Evolutionary conservation across 1,140 invertebrate genomes (phyloP).

Genomic region (Plutomurus gul): DNA sequence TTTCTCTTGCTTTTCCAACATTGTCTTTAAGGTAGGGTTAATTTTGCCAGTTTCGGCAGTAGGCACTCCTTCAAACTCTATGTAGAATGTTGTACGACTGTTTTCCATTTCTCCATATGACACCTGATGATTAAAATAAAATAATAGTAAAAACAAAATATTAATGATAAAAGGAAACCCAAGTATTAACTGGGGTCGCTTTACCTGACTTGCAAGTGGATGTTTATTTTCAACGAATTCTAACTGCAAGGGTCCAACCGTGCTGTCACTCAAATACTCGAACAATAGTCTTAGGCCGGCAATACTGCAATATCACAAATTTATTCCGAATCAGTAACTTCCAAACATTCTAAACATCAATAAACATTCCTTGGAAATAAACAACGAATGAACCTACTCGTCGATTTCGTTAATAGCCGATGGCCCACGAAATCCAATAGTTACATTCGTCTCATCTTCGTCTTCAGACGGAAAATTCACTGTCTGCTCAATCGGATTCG

Average conservation of each 20-base stretch:
- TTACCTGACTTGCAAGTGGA: constrained; percentile 78
- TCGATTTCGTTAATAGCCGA: constrained; percentile 64
- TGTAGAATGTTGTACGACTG: constrained; percentile 68
- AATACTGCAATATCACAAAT: background rate
- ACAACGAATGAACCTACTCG: constrained; percentile 56
- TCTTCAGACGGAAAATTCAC: constrained; percentile 80
- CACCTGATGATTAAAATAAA: constrained; percentile 61
- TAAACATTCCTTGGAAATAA: too few relatives aligned
- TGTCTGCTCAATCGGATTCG: constrained; percentile 59
- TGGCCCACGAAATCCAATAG: constrained; percentile 82
- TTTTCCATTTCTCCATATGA: constrained; percentile 72
- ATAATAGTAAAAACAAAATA: background rate
- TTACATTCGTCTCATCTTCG: constrained; percentile 70
- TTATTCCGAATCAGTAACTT: background rate
- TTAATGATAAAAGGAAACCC: constrained; percentile 37
- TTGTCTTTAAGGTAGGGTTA: constrained; percentile 64
- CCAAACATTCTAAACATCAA: background rate
- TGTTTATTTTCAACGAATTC: constrained; percentile 83
- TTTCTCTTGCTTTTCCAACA: constrained; percentile 62
- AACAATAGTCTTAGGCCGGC: constrained; percentile 64
- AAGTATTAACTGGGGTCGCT: too few relatives aligned
- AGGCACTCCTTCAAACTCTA: constrained; percentile 79
- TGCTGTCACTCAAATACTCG: constrained; percentile 82
- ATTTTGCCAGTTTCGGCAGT: constrained; percentile 68
- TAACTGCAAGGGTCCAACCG: constrained; percentile 79